Conservation (phyloP, 2,113 vertebrate genomes). For the Xenus cinereus region DNA sequence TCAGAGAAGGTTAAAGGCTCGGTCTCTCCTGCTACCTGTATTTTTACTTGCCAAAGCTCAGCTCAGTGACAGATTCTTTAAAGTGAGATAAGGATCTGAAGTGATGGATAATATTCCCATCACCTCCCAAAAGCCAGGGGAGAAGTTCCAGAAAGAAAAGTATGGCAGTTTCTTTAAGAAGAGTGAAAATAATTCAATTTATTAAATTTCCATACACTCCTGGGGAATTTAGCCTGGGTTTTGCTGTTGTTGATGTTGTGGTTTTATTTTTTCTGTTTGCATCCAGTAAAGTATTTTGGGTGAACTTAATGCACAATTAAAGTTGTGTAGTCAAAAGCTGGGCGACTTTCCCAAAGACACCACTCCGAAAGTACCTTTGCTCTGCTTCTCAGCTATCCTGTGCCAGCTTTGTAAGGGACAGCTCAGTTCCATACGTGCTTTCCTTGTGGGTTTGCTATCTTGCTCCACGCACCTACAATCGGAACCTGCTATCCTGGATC, state of each 20-base stretch:
- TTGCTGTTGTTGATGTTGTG: not conserved
- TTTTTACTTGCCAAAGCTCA: not conserved
- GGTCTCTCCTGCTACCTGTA: not conserved
- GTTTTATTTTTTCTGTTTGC: not conserved
- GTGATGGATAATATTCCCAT: not conserved
- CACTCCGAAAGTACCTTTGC: not conserved
- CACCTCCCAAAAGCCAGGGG: not conserved
- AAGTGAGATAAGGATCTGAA: not conserved
- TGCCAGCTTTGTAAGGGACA: not conserved
- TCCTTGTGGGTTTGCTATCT: not conserved
- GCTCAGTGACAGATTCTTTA: not conserved
- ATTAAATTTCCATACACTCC: not conserved
- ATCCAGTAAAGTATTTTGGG: not conserved
- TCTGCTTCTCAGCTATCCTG: not conserved
- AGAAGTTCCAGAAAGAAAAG: not conserved
- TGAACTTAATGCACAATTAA: not conserved
- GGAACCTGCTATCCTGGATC: not conserved
- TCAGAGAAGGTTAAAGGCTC: not conserved
- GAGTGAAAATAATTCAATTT: not conserved
- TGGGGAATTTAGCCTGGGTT: not conserved
- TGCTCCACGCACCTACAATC: not conserved
- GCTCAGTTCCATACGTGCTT: fast-evolving
- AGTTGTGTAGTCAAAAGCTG: not conserved
- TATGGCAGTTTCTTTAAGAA: not conserved
- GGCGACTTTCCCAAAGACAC: not conserved